Evolutionary conservation across 2,888 invertebrate species (phyloP).

Genomic region (Hirudinaria manillensis): DNA sequence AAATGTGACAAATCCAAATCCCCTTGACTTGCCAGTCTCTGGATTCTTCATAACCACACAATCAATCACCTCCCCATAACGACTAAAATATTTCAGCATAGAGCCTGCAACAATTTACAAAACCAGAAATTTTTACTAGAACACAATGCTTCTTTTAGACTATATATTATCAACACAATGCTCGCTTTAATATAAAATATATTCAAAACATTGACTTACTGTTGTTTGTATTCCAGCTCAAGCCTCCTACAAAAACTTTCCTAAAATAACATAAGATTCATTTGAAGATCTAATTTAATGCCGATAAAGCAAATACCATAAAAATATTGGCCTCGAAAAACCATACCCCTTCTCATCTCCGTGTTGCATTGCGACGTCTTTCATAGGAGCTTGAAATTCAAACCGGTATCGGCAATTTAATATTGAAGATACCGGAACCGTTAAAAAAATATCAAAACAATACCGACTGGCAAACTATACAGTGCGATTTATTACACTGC

Average conservation of each 20-base stretch:
- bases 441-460: conserved; percentile 13
- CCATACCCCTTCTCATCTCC: conserved; percentile 31
- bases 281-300: neutral
- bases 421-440: conserved; percentile 1
- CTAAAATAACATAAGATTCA: conserved; percentile 64
- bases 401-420: neutral
- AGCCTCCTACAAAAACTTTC: conserved; percentile 99
- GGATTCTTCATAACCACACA: conserved; percentile 97
- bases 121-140: neutral
- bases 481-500: no score
- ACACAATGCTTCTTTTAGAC: neutral
- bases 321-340: neutral
- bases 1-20: conserved; percentile 94
- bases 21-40: conserved; percentile 87
- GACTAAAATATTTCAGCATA: conserved; percentile 81
- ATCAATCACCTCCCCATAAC: conserved; percentile 92
- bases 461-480: neutral
- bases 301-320: neutral
- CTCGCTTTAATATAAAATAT: neutral
- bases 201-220: conserved; percentile 62
- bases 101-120: conserved; percentile 51
- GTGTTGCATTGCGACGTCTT: conserved; percentile 19
- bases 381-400: conserved; percentile 12
- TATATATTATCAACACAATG: neutral
- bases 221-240: conserved; percentile 99